phyloP scores from a whole-genome alignment of 1,140 invertebrate genomes.

The Oryzaephilus surinamensis region DNA sequence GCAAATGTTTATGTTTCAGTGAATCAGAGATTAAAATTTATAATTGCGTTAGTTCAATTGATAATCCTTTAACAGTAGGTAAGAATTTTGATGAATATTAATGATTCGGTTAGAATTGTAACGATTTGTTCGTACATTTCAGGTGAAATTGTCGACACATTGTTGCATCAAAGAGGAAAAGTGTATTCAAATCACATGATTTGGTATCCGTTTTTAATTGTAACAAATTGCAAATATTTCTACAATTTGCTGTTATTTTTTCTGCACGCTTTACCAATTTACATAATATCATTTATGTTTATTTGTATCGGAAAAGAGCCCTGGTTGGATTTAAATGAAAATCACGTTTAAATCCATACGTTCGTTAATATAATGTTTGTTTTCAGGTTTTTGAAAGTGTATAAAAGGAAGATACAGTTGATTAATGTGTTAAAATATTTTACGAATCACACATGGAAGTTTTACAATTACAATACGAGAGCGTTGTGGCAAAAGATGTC shows the following conservation, averaged over 20 bases:
- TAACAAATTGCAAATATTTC: slow-evolving; percentile 41
- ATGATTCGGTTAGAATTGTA: slow-evolving; percentile 37
- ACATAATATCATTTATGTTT: slow-evolving; percentile 43
- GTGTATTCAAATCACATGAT: no score
- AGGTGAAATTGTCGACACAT: slow-evolving; percentile 39
- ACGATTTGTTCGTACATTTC: slow-evolving; percentile 44
- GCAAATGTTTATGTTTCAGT: no score
- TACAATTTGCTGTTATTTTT: slow-evolving; percentile 38
- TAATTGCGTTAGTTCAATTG: slow-evolving; percentile 4
- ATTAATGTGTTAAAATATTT: slow-evolving; percentile 64
- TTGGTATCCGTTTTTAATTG: slow-evolving; percentile 42
- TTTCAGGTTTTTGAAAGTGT: slow-evolving; percentile 49
- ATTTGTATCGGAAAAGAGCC: slow-evolving; percentile 46
- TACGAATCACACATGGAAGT: slow-evolving; percentile 56
- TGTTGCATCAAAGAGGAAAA: no score
- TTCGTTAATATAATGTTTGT: slow-evolving; percentile 2
- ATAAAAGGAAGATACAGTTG: slow-evolving; percentile 61
- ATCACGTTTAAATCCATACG: slow-evolving; percentile 21
- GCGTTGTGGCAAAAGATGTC: slow-evolving; percentile 48
- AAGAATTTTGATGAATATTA: no score
- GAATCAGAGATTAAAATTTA: no score
- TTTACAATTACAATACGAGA: slow-evolving; percentile 53
- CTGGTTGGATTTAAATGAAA: no score
- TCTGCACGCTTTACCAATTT: slow-evolving; percentile 47
- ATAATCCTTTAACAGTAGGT: slow-evolving; percentile 2